phyloP scores from a whole-genome alignment of 2,888 invertebrate species.

The Leptinotarsa rubiginosa region DNA sequence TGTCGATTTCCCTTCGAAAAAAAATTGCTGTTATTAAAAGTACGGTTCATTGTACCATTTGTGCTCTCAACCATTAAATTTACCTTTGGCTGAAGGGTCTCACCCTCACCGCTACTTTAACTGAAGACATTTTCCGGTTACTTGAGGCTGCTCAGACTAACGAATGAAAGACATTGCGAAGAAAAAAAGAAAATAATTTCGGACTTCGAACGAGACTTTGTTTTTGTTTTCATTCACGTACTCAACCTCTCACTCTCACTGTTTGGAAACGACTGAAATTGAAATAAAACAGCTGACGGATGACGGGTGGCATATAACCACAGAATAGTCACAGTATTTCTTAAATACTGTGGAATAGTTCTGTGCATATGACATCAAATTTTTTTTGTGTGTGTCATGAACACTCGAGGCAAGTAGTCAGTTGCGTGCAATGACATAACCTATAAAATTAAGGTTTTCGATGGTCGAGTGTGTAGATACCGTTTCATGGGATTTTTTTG shows the following conservation, averaged over 20 bases:
- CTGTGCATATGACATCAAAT: background rate
- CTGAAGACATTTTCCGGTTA: slow-evolving; percentile 79
- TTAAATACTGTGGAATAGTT: too few species aligned
- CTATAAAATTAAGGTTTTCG: too few species aligned
- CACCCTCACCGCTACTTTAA: slow-evolving; percentile 92
- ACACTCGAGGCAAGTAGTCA: too few species aligned
- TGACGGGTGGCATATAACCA: too few species aligned
- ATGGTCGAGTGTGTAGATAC: too few species aligned
- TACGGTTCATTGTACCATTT: slow-evolving; percentile 57
- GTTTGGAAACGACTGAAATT: background rate
- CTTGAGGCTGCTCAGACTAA: background rate
- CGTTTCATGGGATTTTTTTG: too few species aligned
- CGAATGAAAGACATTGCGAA: background rate
- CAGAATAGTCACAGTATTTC: too few species aligned
- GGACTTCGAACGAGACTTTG: slow-evolving; percentile 1
- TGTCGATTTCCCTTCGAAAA: slow-evolving; percentile 82
- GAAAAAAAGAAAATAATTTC: background rate
- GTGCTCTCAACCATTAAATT: slow-evolving; percentile 52
- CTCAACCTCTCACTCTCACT: background rate
- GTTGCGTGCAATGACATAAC: too few species aligned
- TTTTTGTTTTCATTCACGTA: slow-evolving; percentile 14
- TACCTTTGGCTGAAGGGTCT: slow-evolving; percentile 91
- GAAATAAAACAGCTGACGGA: background rate
- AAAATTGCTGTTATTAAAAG: slow-evolving; percentile 45
- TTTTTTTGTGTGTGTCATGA: background rate